Percentiles rank a stretch among this genome's conserved stretches.
Conservation (phyloP, 2,888 invertebrate species). For the Acanthococcus lagerstroemiae region DNA sequence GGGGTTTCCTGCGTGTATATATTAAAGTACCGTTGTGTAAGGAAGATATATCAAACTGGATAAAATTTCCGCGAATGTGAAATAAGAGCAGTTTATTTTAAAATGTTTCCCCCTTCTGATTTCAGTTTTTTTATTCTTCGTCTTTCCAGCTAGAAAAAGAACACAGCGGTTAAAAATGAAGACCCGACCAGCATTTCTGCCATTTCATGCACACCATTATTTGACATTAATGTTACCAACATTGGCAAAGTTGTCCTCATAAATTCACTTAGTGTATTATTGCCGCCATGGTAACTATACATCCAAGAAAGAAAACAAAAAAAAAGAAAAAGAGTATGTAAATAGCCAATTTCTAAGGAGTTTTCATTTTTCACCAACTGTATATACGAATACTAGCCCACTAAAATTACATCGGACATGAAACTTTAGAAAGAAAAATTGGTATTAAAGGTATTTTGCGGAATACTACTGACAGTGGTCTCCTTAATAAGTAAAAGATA, state of each 20-base stretch:
- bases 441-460: no score
- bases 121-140: not conserved
- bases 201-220: constrained; percentile 20
- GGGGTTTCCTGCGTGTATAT: constrained; percentile 15
- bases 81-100: constrained; percentile 27
- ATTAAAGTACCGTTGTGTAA: not conserved
- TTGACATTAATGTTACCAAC: constrained; percentile 27
- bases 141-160: not conserved
- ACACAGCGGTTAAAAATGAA: constrained; percentile 26
- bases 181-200: constrained; percentile 11
- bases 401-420: no score
- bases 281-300: constrained; percentile 4
- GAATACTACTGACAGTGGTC: no score
- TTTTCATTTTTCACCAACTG: no score
- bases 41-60: constrained; percentile 21
- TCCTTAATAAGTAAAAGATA: no score
- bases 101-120: constrained; percentile 4
- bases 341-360: no score
- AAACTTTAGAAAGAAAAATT: no score
- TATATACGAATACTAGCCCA: no score
- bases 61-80: constrained; percentile 29
- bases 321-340: not conserved
- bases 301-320: no score
- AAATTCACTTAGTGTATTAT: constrained; percentile 29
- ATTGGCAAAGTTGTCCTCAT: constrained; percentile 27